phyloP scores from a whole-genome alignment of 2,113 vertebrate genomes.

The Montifringilla adamsi region DNA sequence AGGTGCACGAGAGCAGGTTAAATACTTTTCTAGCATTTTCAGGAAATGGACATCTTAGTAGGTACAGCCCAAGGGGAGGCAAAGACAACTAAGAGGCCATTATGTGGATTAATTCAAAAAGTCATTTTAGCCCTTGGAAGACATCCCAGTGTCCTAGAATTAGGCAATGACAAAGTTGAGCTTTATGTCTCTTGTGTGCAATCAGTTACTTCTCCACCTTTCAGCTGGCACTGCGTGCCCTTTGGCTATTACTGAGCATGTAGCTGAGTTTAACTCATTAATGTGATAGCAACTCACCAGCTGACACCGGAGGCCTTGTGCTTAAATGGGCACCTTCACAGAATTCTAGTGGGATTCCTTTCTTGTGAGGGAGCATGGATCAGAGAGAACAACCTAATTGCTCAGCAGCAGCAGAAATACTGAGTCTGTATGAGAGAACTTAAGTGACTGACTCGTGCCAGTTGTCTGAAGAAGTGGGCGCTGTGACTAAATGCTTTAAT shows the following conservation, averaged over 20 bases:
- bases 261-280: slow-evolving; percentile 54
- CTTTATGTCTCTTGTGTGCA: slow-evolving; percentile 35
- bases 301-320: neutral
- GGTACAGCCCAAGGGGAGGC: neutral
- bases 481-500: neutral
- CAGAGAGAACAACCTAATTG: slow-evolving; percentile 11
- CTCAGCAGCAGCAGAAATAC: neutral
- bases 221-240: neutral
- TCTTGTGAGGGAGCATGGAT: neutral
- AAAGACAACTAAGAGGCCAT: slow-evolving; percentile 13
- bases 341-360: slow-evolving; percentile 28
- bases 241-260: slow-evolving; percentile 18
- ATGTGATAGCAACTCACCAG: slow-evolving; percentile 22
- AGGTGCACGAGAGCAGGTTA: neutral
- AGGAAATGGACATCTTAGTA: neutral
- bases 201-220: slow-evolving; percentile 32
- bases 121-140: slow-evolving; percentile 34
- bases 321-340: neutral
- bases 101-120: slow-evolving; percentile 56
- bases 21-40: neutral
- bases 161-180: slow-evolving; percentile 41
- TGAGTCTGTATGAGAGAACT: neutral
- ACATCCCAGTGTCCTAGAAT: slow-evolving; percentile 36
- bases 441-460: neutral
- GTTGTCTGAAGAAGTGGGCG: neutral